Evolutionary conservation across 1,140 invertebrate genomes (phyloP).

Genomic region (Euura lappo): DNA sequence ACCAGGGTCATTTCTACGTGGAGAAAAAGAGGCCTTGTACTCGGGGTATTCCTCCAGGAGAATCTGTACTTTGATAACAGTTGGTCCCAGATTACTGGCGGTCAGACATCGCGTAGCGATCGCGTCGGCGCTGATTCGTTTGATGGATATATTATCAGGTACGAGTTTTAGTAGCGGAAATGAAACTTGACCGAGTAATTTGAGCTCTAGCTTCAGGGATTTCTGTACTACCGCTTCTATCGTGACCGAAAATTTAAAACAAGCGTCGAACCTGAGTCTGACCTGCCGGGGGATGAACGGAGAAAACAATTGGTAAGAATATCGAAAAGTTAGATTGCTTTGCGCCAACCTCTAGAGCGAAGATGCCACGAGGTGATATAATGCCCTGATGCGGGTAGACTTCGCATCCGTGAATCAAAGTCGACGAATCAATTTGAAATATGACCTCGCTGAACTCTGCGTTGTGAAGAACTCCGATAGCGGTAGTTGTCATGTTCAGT

Average conservation of each 20-base stretch:
- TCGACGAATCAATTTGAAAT: conserved; percentile 28
- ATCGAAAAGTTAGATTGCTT: not conserved
- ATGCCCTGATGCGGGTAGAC: conserved; percentile 33
- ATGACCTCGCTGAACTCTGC: conserved; percentile 24
- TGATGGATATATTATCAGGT: conserved; percentile 32
- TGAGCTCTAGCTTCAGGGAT: conserved; percentile 19
- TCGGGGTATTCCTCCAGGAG: conserved; percentile 40
- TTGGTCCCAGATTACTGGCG: conserved; percentile 34
- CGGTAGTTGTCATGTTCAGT: conserved; percentile 31
- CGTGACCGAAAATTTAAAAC: conserved; percentile 20
- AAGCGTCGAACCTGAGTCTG: conserved; percentile 24
- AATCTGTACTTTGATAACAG: conserved; percentile 32
- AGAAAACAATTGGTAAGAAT: not conserved
- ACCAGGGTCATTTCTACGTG: conserved; percentile 10
- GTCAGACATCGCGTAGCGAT: conserved; percentile 30
- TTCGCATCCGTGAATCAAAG: conserved; percentile 24
- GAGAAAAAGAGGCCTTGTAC: conserved; percentile 30
- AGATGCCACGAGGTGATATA: conserved; percentile 33
- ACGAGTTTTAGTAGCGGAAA: conserved; percentile 37
- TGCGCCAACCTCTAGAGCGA: conserved; percentile 19
- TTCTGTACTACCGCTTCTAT: conserved; percentile 28
- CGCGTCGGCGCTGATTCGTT: conserved; percentile 32
- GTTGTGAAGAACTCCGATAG: conserved; percentile 27
- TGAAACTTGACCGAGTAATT: conserved; percentile 33
- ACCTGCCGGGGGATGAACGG: not conserved